phyloP scores from a whole-genome alignment of 2,113 vertebrate species.

The Neomonachus schauinslandi region DNA sequence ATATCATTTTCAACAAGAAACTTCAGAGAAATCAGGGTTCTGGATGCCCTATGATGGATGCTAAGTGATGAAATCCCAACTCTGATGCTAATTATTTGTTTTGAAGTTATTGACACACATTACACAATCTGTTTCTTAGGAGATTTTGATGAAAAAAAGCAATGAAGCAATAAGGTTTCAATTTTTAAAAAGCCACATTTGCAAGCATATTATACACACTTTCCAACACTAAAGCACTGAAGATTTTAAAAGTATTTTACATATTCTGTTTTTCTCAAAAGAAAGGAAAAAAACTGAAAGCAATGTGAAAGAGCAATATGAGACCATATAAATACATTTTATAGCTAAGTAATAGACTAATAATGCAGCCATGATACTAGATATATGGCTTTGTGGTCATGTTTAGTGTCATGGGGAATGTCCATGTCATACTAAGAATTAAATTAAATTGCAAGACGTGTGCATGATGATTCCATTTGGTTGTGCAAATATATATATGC shows the following conservation, averaged over 20 bases:
- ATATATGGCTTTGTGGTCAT: background rate
- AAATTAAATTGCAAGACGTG: background rate
- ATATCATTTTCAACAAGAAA: constrained; percentile 53
- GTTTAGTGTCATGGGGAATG: background rate
- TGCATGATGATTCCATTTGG: background rate
- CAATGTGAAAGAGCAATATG: background rate
- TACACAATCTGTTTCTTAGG: background rate
- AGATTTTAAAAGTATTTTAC: background rate
- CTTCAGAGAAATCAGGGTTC: constrained; percentile 40
- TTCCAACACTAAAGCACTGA: background rate
- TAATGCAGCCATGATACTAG: background rate
- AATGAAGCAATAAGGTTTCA: background rate
- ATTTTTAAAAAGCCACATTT: background rate
- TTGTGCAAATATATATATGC: background rate
- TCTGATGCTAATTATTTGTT: constrained; percentile 55
- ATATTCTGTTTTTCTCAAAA: background rate
- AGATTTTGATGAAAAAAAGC: background rate
- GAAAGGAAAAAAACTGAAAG: background rate
- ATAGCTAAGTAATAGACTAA: background rate
- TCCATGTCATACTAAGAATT: background rate
- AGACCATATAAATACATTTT: background rate
- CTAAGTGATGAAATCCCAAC: constrained; percentile 10
- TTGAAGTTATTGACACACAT: constrained; percentile 47
- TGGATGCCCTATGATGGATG: background rate
- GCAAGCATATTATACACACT: background rate